phyloP scores from a whole-genome alignment of 2,797 vertebrate species.

The Fringilla coelebs region DNA sequence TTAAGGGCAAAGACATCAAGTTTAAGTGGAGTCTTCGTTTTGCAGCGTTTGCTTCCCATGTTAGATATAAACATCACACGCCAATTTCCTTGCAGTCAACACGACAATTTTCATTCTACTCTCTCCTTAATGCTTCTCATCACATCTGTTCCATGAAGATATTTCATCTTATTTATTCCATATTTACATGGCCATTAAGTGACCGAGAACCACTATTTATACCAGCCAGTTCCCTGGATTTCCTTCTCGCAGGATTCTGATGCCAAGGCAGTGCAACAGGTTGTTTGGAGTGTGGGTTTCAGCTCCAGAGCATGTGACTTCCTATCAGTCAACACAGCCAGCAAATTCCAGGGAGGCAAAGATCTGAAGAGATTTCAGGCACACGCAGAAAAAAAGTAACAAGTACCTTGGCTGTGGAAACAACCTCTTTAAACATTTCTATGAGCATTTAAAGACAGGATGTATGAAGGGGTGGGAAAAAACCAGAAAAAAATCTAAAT shows the following conservation, averaged over 20 bases:
- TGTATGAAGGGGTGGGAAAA: accelerated
- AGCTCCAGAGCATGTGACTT: neutral
- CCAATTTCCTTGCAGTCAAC: neutral
- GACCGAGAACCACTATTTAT: neutral
- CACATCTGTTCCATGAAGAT: neutral
- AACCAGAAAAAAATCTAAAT: accelerated
- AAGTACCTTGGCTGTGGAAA: neutral
- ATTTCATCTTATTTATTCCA: neutral
- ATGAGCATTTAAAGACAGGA: neutral
- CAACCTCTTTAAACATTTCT: neutral
- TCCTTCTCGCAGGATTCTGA: neutral
- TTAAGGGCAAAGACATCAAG: neutral
- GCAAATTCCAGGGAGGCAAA: slow-evolving; percentile 7
- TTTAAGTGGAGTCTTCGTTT: neutral
- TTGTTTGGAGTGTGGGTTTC: neutral
- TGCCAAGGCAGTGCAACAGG: neutral
- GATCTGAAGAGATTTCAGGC: neutral
- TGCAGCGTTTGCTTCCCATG: neutral
- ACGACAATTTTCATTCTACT: neutral
- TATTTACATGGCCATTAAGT: neutral
- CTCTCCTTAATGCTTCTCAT: neutral
- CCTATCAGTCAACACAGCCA: neutral
- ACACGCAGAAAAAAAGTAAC: neutral
- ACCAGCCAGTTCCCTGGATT: neutral
- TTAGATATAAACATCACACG: accelerated